Base-by-base conservation (phyloP, 2,797 vertebrate species). In the Catamblyrhynchus diadema region DNA sequence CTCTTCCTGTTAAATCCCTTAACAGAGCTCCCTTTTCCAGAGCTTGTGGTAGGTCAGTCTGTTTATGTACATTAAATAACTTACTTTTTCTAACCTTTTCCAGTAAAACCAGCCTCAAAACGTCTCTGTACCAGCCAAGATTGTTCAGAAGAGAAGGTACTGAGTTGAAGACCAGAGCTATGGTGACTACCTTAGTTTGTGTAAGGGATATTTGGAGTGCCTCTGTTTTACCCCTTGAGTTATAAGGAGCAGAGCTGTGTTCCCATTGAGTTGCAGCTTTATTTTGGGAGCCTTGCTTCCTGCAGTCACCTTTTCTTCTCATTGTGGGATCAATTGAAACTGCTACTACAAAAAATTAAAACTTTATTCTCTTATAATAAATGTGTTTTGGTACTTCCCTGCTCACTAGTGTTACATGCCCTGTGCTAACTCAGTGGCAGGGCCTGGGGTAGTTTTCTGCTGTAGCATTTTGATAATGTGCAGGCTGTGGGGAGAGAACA, bases 81-180 rank as follows among this genome's bases (percentile, higher is more conserved):
- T 73, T 27, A 27, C 8, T 18, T 93, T 92, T 86, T 94, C 89
- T 94, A 84, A 66, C 59, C 87, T 93, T 96, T 59, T 97, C 97
- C 97, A 93, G 98, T 95, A 86, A 98, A 98, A 86, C 99, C 99
- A 25, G 97, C 97, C 39, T 91, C 97, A 8, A 99, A 99, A 97
- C 98, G 98, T 79, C 98, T 95, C 53, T 96, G 94, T 44, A 95
- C 93, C 81, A 93, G 94, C 83, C 93, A 91, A 50, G 81, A 86
- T 9, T 69, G 15, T n/a, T 62, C 78, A 57, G 95, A 96, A 86
- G 96, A 97, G 69, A 94, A 91, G 28, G 14, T 37, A 39, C 8
- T 7, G 7, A 94, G 51, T 2, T 96, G 90, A 96, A 81, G 54
- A 82, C 14, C 39, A 11, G 37, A 70, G 33, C 45, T 44, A 4